Base-by-base conservation (phyloP, 2,888 invertebrate genomes). In the Sepioteuthis lessoniana region DNA sequence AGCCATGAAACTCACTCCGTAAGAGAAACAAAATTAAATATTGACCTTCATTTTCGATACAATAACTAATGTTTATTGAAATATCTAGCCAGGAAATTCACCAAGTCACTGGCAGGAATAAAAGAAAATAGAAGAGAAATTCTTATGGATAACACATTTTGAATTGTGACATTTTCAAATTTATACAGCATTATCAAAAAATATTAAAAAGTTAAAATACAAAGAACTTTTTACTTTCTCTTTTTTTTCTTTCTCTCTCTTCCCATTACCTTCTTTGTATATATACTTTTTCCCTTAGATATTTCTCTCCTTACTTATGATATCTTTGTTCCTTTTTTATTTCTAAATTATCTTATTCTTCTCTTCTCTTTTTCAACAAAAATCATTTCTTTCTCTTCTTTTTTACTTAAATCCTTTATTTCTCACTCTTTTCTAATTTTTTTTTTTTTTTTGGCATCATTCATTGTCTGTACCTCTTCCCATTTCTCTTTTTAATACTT, bases 61-160 rank as follows among this genome's bases (percentile, higher is more conserved):
- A 76, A 76, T 76, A 76, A 35, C 76, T 76, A 76, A 76, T 76
- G 76, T 76, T 76, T 35, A 76, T 76, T 76, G 76, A 76, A 76
- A 76, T 76, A 76, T n/a, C 76, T 76, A 3, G 35, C 76, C 76
- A 76, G 35, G 76, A 76, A 76, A 76, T 76, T 35, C n/a, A 76
- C 10, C 76, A 35, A 42, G n/a, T n/a, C 76, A n/a, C n/a, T 76
- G n/a, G n/a, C n/a, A n/a, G 76, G n/a, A 76, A 76, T n/a, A 76
- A 8, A 60, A 31, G 16, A n/a, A 35, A n/a, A 35, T n/a, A n/a
- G n/a, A n/a, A 19, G 1, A 35, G 35, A 76, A 76, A 76, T 76
- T 76, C n/a, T 76, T 35, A 76, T 35, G 35, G 76, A n/a, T n/a
- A 76, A 35, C 76, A 76, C 21, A 76, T 76, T 76, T 76, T 76